These are phyloP conservation scores for Tiaroga cobitis DNA, from an alignment of 2,797 vertebrate genomes.

Conservation along the genomic window DNA sequence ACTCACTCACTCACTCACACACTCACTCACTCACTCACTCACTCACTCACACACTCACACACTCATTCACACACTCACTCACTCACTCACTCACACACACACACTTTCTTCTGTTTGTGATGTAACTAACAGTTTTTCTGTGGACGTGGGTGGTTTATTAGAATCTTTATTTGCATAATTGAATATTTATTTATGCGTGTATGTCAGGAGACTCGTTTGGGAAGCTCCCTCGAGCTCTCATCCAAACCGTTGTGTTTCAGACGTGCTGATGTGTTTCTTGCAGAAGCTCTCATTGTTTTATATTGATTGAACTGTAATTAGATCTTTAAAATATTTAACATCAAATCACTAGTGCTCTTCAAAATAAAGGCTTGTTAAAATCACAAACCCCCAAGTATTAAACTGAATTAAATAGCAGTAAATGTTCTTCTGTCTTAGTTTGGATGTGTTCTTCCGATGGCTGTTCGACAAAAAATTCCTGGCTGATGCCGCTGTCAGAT, in stretches of 20 bases:
- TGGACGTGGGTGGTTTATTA: not conserved
- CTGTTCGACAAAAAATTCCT: conserved; percentile 95
- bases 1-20: too few species aligned
- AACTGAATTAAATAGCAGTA: not conserved
- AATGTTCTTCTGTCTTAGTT: conserved; percentile 72
- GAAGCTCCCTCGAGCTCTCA: not conserved
- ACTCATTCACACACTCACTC: too few species aligned
- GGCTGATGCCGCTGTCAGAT: conserved; percentile 85
- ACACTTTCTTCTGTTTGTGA: not conserved
- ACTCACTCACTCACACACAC: too few species aligned
- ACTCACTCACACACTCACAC: too few species aligned
- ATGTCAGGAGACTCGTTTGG: not conserved
- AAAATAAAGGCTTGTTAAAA: not conserved
- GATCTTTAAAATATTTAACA: too few species aligned
- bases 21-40: too few species aligned
- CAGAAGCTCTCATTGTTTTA: not conserved
- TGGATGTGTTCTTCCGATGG: conserved; percentile 97
- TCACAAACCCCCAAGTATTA: not conserved
- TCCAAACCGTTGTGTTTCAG: not conserved
- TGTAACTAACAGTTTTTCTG: not conserved
- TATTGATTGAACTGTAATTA: not conserved
- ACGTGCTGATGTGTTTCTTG: not conserved
- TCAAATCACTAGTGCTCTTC: too few species aligned
- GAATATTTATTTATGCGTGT: not conserved
- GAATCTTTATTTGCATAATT: not conserved